Conservation (phyloP, 2,797 vertebrate species). For the Tolypeutes matacus region DNA sequence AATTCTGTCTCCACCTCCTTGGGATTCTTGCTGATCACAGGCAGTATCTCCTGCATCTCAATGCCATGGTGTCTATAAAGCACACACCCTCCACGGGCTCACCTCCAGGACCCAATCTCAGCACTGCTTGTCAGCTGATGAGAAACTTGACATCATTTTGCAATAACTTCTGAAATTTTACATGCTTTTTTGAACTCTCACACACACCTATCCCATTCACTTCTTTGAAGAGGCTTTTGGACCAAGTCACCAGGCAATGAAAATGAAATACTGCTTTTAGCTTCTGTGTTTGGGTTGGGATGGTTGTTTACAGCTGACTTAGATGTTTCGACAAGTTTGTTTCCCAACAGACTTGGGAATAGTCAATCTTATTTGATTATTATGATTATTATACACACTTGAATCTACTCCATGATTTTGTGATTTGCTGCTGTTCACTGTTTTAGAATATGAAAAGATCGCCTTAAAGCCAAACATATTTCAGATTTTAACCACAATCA, state of each 20-base stretch:
- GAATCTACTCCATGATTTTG: neutral
- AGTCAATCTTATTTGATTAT: neutral
- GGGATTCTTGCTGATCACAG: neutral
- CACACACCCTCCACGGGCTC: neutral
- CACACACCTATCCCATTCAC: slow-evolving; percentile 40
- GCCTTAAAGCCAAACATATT: slow-evolving; percentile 51
- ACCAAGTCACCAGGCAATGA: slow-evolving; percentile 17
- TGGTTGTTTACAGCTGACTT: slow-evolving; percentile 19
- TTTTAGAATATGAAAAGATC: slow-evolving; percentile 54
- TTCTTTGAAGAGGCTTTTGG: slow-evolving; percentile 55
- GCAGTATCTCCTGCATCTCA: neutral
- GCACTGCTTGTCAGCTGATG: neutral
- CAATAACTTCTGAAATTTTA: slow-evolving; percentile 60
- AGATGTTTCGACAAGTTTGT: neutral
- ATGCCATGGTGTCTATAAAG: accelerated
- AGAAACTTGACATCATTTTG: slow-evolving; percentile 50
- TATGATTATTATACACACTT: neutral
- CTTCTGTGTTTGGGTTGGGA: slow-evolving; percentile 49
- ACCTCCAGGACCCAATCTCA: neutral
- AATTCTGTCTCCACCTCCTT: neutral
- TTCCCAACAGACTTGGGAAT: too few relatives aligned
- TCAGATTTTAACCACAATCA: slow-evolving; percentile 39
- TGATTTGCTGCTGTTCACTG: neutral
- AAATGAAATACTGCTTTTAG: neutral
- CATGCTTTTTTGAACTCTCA: slow-evolving; percentile 61